phyloP scores from a whole-genome alignment of 2,888 invertebrate species.

The Hydrotaea diabolus region DNA sequence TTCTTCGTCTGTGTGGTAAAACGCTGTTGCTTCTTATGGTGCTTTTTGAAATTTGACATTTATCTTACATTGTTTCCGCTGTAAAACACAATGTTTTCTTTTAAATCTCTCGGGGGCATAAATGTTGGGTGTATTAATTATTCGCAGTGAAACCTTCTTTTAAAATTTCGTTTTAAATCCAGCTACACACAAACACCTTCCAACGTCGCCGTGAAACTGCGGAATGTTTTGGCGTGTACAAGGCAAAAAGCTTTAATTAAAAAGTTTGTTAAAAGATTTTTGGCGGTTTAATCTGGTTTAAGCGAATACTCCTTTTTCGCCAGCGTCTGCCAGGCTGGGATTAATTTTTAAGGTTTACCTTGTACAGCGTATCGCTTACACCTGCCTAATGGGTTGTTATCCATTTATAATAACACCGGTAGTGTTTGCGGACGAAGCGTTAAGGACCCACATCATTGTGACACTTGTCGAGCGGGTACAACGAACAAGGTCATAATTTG shows the following conservation, averaged over 20 bases:
- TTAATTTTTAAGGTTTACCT: not conserved
- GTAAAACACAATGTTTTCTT: slow-evolving; percentile 20
- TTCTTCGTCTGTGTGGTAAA: not conserved
- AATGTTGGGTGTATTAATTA: slow-evolving; percentile 47
- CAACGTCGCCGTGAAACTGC: not conserved
- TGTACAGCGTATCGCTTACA: not conserved
- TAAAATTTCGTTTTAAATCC: not conserved
- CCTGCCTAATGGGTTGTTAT: not conserved
- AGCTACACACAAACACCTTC: not conserved
- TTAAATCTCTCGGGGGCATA: not conserved
- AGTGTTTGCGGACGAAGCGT: not conserved
- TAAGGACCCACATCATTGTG: not conserved
- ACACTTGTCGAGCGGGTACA: not conserved
- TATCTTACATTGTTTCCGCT: slow-evolving; percentile 15
- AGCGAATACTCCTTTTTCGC: not conserved
- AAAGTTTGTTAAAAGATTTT: slow-evolving; percentile 32
- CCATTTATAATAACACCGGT: not conserved
- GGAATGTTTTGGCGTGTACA: not conserved
- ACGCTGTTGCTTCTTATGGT: not conserved
- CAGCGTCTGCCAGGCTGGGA: not conserved
- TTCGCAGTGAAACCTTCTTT: slow-evolving; percentile 39
- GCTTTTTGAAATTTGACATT: slow-evolving; percentile 25
- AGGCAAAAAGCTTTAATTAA: slow-evolving; percentile 39
- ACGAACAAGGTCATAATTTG: no score
- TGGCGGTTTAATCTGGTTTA: slow-evolving; percentile 43